These are phyloP conservation scores for Cephus rjabovi DNA, from an alignment of 2,888 invertebrate species.

Conservation along the genomic window DNA sequence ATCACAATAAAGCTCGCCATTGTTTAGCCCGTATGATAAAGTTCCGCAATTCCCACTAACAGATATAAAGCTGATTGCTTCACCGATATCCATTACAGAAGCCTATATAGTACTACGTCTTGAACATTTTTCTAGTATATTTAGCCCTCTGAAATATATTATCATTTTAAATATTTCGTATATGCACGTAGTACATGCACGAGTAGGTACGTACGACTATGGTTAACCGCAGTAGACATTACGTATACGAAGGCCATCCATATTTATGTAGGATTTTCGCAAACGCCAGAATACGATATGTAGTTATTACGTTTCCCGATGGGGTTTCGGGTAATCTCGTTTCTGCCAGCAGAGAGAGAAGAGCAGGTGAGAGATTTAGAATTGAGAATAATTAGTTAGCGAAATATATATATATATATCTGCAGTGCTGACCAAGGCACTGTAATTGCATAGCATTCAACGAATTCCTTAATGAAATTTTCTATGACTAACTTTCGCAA, in stretches of 20 bases:
- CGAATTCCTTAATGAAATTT: conserved; percentile 39
- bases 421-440: conserved; percentile 10
- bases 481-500: conserved; percentile 31
- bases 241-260: background rate
- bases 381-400: conserved; percentile 21
- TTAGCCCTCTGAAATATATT: background rate
- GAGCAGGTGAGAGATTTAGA: conserved; percentile 18
- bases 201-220: background rate
- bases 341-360: conserved; percentile 1
- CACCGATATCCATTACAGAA: background rate
- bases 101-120: background rate
- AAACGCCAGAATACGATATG: background rate
- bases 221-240: background rate
- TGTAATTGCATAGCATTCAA: conserved; percentile 38
- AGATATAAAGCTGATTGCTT: conserved; percentile 28
- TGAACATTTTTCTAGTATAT: background rate
- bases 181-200: background rate
- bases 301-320: conserved; percentile 2
- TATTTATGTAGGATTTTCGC: background rate
- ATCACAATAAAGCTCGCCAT: conserved; percentile 22
- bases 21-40: conserved; percentile 32
- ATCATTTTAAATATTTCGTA: background rate
- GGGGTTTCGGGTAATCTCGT: conserved; percentile 5
- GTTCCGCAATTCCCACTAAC: conserved; percentile 23
- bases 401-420: conserved; percentile 4